Percentiles rank a stretch among this genome's conserved stretches.
phyloP scores from a whole-genome alignment of 2,113 vertebrate species.

The Campylorhamphus procurvoides region DNA sequence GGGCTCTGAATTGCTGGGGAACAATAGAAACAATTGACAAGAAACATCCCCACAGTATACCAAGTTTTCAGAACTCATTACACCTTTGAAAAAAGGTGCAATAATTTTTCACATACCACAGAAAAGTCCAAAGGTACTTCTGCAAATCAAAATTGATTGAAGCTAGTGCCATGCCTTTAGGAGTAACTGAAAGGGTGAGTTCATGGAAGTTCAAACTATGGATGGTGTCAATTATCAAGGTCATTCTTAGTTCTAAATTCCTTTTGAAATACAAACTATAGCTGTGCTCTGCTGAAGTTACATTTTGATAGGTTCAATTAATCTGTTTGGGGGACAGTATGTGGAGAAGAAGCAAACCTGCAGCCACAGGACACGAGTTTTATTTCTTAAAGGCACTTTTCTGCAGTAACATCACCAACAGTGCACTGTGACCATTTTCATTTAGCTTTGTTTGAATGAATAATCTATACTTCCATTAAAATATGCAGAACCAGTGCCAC shows the following conservation, averaged over 20 bases:
- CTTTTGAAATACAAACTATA: neutral
- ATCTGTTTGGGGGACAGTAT: rapidly evolving
- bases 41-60: neutral
- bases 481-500: neutral
- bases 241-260: neutral
- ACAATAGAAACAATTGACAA: neutral
- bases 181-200: neutral
- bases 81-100: neutral
- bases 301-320: neutral
- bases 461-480: neutral
- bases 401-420: neutral
- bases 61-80: neutral
- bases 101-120: neutral
- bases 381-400: neutral
- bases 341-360: neutral
- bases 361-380: rapidly evolving
- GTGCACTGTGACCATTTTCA: neutral
- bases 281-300: neutral
- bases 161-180: neutral
- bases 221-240: neutral
- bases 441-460: neutral
- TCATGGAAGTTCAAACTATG: neutral
- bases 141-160: neutral
- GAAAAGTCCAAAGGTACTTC: neutral
- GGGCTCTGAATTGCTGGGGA: neutral